A percentile compares a stretch with the other conserved stretches of the same genome.
Evolutionary conservation across 2,888 invertebrate species (phyloP).

Genomic region (Yponomeuta malinellus): DNA sequence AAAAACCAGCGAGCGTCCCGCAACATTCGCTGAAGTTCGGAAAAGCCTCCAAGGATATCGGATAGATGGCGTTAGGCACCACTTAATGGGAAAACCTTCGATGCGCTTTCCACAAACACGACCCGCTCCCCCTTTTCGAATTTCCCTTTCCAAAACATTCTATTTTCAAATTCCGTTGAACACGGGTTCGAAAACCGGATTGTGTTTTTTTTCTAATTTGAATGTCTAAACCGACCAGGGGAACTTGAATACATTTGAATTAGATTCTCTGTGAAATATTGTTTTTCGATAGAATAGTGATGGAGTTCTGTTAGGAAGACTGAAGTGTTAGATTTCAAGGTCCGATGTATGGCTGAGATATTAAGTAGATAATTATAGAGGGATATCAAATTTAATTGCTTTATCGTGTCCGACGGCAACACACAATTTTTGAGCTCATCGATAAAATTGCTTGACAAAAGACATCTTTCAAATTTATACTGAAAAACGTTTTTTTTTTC

Average conservation of each 20-base stretch:
- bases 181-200: constrained; percentile 13
- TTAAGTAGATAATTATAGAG: background rate
- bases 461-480: background rate
- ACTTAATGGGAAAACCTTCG: constrained; percentile 37
- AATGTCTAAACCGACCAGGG: constrained; percentile 20
- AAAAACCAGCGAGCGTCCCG: constrained; percentile 47
- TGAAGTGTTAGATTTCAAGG: background rate
- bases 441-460: background rate
- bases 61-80: constrained; percentile 72
- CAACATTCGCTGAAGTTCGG: constrained; percentile 58
- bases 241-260: constrained; percentile 23
- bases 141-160: constrained; percentile 19
- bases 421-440: background rate
- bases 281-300: background rate
- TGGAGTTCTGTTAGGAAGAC: background rate
- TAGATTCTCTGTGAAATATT: constrained; percentile 5
- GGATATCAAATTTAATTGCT: background rate
- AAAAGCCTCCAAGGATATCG: constrained; percentile 70
- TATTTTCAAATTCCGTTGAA: constrained; percentile 13
- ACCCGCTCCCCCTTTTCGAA: constrained; percentile 30
- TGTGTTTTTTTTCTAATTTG: constrained; percentile 3
- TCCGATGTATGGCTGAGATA: background rate
- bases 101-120: constrained; percentile 1
- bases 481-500: background rate
- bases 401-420: background rate